These are phyloP conservation scores for Polyploca ridens DNA, from an alignment of 2,888 invertebrate species.

Conservation along the genomic window DNA sequence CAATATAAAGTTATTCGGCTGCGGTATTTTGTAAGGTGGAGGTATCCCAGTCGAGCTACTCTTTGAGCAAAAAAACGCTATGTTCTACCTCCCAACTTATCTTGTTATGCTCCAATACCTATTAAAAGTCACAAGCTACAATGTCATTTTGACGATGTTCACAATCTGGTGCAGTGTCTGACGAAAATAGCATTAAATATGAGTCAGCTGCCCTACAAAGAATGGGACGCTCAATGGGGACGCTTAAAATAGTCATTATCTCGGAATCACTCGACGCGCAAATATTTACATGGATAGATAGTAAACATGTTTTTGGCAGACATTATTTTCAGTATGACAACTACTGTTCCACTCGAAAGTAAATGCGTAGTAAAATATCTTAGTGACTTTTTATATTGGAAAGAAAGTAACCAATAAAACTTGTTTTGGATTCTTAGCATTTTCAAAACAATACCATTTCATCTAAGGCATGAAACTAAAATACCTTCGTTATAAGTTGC, in stretches of 20 bases:
- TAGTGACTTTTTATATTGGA: not conserved
- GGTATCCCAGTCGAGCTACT: too few species aligned
- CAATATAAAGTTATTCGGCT: too few species aligned
- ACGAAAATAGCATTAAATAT: not conserved
- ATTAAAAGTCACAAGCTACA: not conserved
- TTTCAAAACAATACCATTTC: too few species aligned
- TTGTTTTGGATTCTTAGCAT: too few species aligned
- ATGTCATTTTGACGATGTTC: not conserved
- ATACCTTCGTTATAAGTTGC: too few species aligned
- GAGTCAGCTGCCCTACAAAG: not conserved
- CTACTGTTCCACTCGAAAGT: not conserved
- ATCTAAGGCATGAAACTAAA: too few species aligned
- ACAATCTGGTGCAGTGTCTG: not conserved
- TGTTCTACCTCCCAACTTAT: too few species aligned
- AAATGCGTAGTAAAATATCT: not conserved
- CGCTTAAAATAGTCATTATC: not conserved
- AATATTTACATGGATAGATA: not conserved
- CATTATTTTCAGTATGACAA: not conserved
- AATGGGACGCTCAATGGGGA: not conserved
- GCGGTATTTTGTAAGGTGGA: too few species aligned
- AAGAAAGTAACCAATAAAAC: not conserved
- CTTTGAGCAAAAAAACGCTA: too few species aligned
- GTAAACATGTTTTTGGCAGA: conserved; percentile 2
- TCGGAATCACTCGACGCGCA: not conserved
- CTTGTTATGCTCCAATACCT: too few species aligned